Percentiles rank a stretch among this genome's conserved stretches.
Evolutionary conservation across 2,888 invertebrate species (phyloP).

Genomic region (Barypeithes pellucidus): DNA sequence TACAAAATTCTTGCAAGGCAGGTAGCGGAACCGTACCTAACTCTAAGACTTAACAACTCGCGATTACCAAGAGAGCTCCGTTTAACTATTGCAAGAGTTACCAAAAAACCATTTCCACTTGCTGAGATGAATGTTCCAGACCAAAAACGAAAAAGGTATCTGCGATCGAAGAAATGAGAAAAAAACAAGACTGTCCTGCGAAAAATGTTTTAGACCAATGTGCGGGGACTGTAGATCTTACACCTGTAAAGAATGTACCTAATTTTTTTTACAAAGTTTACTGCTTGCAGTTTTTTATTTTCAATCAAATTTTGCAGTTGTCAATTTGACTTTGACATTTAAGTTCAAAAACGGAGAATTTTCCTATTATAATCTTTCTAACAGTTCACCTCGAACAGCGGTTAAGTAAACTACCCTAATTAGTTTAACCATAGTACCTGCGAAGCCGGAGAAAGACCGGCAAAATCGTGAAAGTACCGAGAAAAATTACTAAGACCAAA

Average conservation of each 20-base stretch:
- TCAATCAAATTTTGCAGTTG: too few relatives aligned
- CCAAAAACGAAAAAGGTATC: neutral
- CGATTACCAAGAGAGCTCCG: slow-evolving; percentile 8
- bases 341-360: too few relatives aligned
- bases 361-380: too few relatives aligned
- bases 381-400: too few relatives aligned
- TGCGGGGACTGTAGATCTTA: neutral
- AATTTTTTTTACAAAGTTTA: slow-evolving; percentile 4
- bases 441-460: too few relatives aligned
- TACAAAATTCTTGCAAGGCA: neutral
- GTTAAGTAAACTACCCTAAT: too few relatives aligned
- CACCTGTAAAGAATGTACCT: slow-evolving; percentile 3
- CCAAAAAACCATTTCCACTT: slow-evolving; percentile 7
- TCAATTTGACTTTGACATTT: too few relatives aligned
- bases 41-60: slow-evolving; percentile 4
- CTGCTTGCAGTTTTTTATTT: neutral
- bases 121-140: neutral
- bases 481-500: too few relatives aligned
- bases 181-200: slow-evolving; percentile 7
- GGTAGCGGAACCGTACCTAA: slow-evolving; percentile 1
- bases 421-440: too few relatives aligned
- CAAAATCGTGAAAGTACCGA: too few relatives aligned
- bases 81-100: slow-evolving; percentile 8
- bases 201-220: slow-evolving; percentile 7
- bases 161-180: neutral